Conservation (phyloP, 2,113 vertebrate genomes). For the Astur gentilis region DNA sequence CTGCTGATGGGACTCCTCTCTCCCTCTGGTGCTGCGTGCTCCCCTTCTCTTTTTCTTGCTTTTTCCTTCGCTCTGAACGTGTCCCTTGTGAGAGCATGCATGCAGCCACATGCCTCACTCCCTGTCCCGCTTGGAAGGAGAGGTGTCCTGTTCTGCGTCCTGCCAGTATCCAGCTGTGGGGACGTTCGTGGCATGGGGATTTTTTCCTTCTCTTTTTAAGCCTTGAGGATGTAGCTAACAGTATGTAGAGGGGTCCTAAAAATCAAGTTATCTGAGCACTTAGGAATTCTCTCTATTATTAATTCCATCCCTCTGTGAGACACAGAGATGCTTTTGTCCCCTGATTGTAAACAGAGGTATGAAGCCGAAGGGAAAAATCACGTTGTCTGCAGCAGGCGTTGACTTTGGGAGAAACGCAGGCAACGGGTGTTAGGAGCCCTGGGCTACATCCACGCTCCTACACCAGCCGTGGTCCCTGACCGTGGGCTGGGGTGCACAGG, state of each 20-base stretch:
- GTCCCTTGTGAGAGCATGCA: neutral
- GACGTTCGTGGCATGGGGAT: fast-evolving
- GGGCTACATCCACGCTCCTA: neutral
- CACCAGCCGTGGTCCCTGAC: neutral
- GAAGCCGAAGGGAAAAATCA: neutral
- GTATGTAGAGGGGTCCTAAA: neutral
- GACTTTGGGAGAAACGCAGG: neutral
- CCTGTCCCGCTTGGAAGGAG: neutral
- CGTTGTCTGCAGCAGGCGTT: neutral
- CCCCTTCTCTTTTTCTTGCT: neutral
- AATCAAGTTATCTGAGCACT: neutral
- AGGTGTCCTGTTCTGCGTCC: neutral
- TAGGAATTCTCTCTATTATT: neutral
- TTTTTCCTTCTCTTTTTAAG: neutral
- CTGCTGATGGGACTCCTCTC: neutral
- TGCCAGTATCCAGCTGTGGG: neutral
- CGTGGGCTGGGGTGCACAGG: fast-evolving
- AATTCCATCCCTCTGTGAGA: neutral
- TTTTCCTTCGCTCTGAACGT: neutral
- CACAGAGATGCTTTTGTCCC: neutral
- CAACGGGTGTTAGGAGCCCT: neutral
- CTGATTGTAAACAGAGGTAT: neutral
- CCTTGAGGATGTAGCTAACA: neutral
- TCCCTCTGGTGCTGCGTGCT: neutral
- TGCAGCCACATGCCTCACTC: fast-evolving